A percentile compares a stretch with the other conserved stretches of the same genome.
Evolutionary conservation across 2,113 vertebrate genomes (phyloP).

Genomic region (Tragelaphus scriptus): DNA sequence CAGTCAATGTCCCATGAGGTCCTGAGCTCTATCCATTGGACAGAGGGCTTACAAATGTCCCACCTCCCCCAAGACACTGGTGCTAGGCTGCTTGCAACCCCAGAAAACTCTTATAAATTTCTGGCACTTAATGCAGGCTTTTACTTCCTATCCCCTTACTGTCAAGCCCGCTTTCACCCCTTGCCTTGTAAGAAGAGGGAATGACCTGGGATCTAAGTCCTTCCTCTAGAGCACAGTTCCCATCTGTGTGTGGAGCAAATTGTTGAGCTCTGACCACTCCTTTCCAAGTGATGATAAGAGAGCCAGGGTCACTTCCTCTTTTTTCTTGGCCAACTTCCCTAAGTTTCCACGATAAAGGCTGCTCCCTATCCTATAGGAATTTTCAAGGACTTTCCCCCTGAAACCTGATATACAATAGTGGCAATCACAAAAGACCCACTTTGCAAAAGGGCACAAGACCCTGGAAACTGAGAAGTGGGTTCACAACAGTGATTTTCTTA

Average conservation of each 20-base stretch:
- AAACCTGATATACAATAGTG: not conserved
- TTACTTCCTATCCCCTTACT: not conserved
- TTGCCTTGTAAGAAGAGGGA: not conserved
- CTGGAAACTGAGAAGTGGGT: not conserved
- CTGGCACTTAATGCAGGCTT: not conserved
- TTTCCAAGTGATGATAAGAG: not conserved
- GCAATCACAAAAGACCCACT: not conserved
- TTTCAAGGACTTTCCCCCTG: not conserved
- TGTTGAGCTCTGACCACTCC: not conserved
- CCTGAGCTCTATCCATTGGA: not conserved
- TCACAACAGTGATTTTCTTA: not conserved
- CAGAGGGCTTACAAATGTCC: not conserved
- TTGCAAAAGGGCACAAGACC: not conserved
- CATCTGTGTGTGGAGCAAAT: not conserved
- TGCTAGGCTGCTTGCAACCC: not conserved
- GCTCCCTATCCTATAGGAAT: not conserved
- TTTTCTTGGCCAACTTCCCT: not conserved
- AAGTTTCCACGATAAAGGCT: not conserved
- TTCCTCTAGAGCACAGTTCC: not conserved
- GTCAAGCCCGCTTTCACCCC: not conserved
- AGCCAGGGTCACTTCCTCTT: not conserved
- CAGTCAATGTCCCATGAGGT: too few relatives aligned
- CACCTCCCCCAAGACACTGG: too few relatives aligned
- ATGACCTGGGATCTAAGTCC: not conserved
- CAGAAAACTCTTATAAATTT: not conserved